A percentile compares a stretch with the other conserved stretches of the same genome.
Conservation (phyloP, 2,113 vertebrate species). For the Equus quagga region DNA sequence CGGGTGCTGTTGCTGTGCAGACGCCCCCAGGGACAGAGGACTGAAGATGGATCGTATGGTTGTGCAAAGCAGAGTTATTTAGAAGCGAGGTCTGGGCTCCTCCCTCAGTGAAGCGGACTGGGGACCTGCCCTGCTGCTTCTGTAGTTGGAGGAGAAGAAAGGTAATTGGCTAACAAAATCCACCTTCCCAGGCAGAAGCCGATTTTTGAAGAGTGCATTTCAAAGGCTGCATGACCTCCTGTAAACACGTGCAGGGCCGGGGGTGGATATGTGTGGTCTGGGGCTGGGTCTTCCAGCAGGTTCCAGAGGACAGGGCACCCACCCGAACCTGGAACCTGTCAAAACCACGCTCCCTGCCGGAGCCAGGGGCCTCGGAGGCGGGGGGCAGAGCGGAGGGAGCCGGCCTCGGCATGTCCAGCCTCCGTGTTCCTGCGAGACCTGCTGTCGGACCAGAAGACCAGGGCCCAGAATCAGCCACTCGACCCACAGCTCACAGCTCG, state of each 20-base stretch:
- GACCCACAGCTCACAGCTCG: too few relatives aligned
- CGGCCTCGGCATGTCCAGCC: rapidly evolving
- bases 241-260: neutral
- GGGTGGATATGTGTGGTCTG: rapidly evolving
- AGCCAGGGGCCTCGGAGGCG: rapidly evolving
- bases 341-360: neutral
- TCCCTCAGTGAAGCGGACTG: rapidly evolving
- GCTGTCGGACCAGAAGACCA: neutral
- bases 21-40: neutral
- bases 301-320: rapidly evolving
- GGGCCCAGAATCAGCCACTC: neutral
- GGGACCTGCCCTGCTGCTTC: neutral
- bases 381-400: neutral
- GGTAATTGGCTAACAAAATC: constrained; percentile 28
- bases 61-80: neutral
- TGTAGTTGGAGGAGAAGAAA: neutral
- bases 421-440: rapidly evolving
- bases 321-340: neutral
- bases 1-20: neutral
- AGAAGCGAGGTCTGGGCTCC: neutral
- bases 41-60: neutral
- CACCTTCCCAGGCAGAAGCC: neutral
- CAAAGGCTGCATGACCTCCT: neutral
- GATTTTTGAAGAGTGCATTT: neutral
- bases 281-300: rapidly evolving